Percentiles rank a stretch among this genome's conserved stretches.
phyloP scores from a whole-genome alignment of 2,888 invertebrate species.

The Lysandra coridon region DNA sequence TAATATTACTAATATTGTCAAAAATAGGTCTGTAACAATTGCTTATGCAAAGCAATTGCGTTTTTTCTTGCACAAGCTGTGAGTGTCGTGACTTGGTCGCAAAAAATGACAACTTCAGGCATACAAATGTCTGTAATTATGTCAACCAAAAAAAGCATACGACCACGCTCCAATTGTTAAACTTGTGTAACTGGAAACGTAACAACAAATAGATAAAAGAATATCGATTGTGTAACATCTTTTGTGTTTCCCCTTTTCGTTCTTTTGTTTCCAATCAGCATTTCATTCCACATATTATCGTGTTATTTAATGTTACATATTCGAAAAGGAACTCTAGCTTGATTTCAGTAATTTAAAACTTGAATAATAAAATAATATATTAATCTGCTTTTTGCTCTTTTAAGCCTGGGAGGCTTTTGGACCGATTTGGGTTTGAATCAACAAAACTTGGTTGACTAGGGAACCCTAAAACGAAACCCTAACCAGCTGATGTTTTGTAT shows the following conservation, averaged over 20 bases:
- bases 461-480: no score
- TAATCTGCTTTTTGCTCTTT: not conserved
- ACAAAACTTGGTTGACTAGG: no score
- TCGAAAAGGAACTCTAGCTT: not conserved
- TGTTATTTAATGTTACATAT: not conserved
- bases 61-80: not conserved
- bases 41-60: not conserved
- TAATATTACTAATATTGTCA: not conserved
- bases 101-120: slow-evolving; percentile 15
- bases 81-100: not conserved
- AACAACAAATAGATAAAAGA: slow-evolving; percentile 36
- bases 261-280: slow-evolving; percentile 20
- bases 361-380: no score
- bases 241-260: slow-evolving; percentile 20
- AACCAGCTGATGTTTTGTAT: no score
- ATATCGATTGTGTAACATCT: slow-evolving; percentile 11
- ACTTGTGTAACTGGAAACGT: slow-evolving; percentile 41
- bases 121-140: slow-evolving; percentile 33
- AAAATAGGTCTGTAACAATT: not conserved
- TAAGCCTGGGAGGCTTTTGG: no score
- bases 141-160: slow-evolving; percentile 37
- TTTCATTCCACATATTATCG: slow-evolving; percentile 20
- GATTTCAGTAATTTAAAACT: not conserved
- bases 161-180: slow-evolving; percentile 38
- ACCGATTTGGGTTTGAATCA: no score